Evolutionary conservation across 2,888 invertebrate species (phyloP).

Genomic region (Rotaria sp.): DNA sequence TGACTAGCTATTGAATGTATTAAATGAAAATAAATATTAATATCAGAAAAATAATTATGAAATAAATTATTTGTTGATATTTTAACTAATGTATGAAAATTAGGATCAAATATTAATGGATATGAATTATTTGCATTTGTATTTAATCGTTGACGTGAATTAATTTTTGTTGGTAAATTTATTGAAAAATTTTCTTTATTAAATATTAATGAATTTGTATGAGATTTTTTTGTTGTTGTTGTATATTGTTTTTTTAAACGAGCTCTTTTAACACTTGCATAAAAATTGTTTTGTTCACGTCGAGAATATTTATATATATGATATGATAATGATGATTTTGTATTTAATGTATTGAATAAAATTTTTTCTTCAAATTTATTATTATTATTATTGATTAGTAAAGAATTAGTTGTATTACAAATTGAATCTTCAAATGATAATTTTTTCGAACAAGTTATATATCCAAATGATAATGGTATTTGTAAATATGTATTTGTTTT

Average conservation of each 20-base stretch:
- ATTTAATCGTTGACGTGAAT: background rate
- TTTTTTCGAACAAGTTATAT: background rate
- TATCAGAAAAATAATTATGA: background rate
- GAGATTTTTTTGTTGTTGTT: background rate
- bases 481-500: background rate
- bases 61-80: background rate
- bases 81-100: constrained; percentile 3
- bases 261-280: constrained; percentile 2
- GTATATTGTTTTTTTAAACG: constrained; percentile 7
- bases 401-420: background rate
- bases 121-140: constrained; percentile 3
- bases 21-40: constrained; percentile 29
- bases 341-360: background rate
- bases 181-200: background rate
- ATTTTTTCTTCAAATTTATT: background rate
- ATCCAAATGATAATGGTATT: background rate
- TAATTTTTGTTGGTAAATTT: background rate
- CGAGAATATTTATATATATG: constrained; percentile 29
- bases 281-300: background rate
- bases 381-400: background rate
- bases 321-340: background rate
- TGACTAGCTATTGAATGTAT: constrained; percentile 25
- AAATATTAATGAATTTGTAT: background rate
- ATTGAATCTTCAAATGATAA: background rate
- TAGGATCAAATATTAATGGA: constrained; percentile 11